phyloP scores from a whole-genome alignment of 92 coral and sea anemone genomes.

The Epizoanthus rinbou region DNA sequence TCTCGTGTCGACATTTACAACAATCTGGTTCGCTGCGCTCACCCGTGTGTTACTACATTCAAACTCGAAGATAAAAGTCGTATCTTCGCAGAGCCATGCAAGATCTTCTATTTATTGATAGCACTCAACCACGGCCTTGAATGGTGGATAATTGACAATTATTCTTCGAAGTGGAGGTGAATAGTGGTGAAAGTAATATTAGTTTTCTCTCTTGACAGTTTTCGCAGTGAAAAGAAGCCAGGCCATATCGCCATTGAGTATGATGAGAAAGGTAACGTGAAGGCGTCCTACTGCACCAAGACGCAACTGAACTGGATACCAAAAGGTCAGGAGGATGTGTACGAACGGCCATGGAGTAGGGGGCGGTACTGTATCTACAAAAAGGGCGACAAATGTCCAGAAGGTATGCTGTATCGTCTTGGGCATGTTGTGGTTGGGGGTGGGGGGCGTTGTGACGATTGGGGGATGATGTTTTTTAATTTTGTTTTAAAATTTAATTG shows the following conservation, averaged over 20 bases:
- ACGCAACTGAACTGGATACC: conserved; percentile 35
- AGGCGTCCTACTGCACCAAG: conserved; percentile 37
- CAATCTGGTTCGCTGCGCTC: too few relatives aligned
- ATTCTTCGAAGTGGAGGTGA: too few relatives aligned
- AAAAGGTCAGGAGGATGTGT: conserved; percentile 20
- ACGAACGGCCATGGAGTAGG: conserved; percentile 19
- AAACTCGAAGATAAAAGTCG: too few relatives aligned
- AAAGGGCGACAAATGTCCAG: conserved; percentile 27
- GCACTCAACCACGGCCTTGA: too few relatives aligned
- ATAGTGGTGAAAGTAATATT: too few relatives aligned
- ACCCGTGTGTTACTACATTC: too few relatives aligned
- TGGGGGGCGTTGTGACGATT: background rate
- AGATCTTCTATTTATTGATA: too few relatives aligned
- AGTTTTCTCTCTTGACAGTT: background rate
- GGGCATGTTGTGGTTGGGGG: background rate
- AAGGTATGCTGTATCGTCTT: background rate
- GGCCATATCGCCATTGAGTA: conserved; percentile 24
- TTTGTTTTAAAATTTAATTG: too few relatives aligned
- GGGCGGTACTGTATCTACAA: conserved; percentile 35
- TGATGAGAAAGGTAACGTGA: conserved; percentile 4
- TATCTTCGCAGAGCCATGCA: too few relatives aligned
- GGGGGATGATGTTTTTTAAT: too few relatives aligned
- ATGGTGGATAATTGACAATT: too few relatives aligned
- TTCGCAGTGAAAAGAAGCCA: conserved; percentile 20
- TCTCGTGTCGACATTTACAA: too few relatives aligned